Evolutionary conservation across 2,113 vertebrate genomes (phyloP).

Genomic region (Cololabis saira): DNA sequence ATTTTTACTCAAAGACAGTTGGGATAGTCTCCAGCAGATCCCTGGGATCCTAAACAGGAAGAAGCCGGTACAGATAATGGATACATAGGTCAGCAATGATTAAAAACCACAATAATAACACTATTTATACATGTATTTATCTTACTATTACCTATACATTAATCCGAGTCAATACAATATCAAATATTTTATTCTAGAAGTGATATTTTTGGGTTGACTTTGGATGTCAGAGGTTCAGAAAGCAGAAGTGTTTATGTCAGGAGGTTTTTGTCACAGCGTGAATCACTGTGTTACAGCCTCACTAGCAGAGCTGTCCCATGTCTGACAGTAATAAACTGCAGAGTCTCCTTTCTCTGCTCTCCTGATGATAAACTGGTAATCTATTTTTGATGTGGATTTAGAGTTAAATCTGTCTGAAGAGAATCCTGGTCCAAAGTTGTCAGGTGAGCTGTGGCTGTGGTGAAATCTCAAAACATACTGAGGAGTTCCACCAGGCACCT

Average conservation of each 20-base stretch:
- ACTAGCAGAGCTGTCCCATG: not conserved
- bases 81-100: too few species aligned
- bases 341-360: constrained; percentile 17
- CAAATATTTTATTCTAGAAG: too few species aligned
- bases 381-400: constrained; percentile 2
- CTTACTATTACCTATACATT: too few species aligned
- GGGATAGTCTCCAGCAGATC: too few species aligned
- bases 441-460: not conserved
- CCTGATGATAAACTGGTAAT: constrained; percentile 41
- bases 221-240: not conserved
- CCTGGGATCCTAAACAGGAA: too few species aligned
- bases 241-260: not conserved
- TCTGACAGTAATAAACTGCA: constrained; percentile 8
- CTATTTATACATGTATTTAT: too few species aligned
- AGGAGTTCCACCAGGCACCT: not conserved
- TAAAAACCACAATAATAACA: too few species aligned
- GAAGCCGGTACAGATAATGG: too few species aligned
- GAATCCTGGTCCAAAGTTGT: not conserved
- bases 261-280: constrained; percentile 25
- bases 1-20: too few species aligned
- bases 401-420: not conserved
- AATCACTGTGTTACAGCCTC: not conserved
- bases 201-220: too few species aligned
- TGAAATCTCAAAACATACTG: not conserved
- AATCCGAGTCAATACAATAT: too few species aligned